These are phyloP conservation scores for Himalopsyche phryganea DNA, from an alignment of 1,140 invertebrate species.

Conservation along the genomic window DNA sequence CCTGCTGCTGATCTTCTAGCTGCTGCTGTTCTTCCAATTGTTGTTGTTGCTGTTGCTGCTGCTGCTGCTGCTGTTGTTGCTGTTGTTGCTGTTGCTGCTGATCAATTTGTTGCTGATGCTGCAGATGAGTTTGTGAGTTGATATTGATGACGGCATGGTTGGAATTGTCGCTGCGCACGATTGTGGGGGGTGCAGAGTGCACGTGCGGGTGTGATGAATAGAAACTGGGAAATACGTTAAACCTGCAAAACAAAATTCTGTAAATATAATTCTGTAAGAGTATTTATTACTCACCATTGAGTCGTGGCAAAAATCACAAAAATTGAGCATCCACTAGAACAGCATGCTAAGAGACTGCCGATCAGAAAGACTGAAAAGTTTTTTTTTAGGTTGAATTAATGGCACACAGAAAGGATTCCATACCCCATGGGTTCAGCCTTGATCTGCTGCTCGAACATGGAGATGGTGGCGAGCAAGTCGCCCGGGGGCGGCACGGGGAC, in stretches of 20 bases:
- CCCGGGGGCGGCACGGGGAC: conserved; percentile 55
- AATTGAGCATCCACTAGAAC: too few relatives aligned
- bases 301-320: not conserved
- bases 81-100: conserved; percentile 38
- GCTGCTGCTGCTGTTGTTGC: conserved; percentile 30
- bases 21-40: conserved; percentile 39
- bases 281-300: not conserved
- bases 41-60: conserved; percentile 46
- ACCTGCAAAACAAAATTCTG: conserved; percentile 25
- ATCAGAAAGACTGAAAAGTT: too few relatives aligned
- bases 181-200: conserved; percentile 46
- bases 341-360: too few relatives aligned
- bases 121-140: conserved; percentile 41
- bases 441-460: conserved; percentile 66
- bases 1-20: conserved; percentile 24
- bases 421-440: conserved; percentile 66
- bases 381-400: too few relatives aligned
- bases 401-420: too few relatives aligned
- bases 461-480: conserved; percentile 57
- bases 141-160: conserved; percentile 51
- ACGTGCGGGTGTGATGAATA: conserved; percentile 50
- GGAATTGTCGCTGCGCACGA: conserved; percentile 50
- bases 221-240: conserved; percentile 41
- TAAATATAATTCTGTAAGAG: not conserved
- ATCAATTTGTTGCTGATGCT: conserved; percentile 44